Evolutionary conservation across 2,797 vertebrate genomes (phyloP).

Genomic region (Epinephelus awoara): DNA sequence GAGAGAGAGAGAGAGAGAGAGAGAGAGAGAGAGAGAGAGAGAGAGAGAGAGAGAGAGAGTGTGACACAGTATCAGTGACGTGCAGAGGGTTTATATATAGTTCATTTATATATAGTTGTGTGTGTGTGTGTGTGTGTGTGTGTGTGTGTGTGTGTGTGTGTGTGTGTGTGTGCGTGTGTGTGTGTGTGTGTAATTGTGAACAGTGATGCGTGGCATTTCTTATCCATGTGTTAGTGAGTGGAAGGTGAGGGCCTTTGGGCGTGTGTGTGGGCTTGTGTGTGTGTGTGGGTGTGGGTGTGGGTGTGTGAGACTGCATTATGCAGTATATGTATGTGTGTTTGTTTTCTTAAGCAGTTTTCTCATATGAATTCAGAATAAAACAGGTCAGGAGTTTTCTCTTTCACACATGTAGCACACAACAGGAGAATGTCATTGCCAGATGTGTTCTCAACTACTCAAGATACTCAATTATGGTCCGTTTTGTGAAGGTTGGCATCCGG

Average conservation of each 20-base stretch:
- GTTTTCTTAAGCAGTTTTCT: not conserved
- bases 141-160: not conserved
- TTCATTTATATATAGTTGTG: not conserved
- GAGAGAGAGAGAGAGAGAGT: not conserved
- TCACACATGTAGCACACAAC: no score
- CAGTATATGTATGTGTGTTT: not conserved
- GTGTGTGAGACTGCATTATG: not conserved
- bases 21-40: no score
- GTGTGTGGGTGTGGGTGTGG: not conserved
- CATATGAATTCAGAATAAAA: no score
- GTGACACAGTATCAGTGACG: conserved; percentile 1
- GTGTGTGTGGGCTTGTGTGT: no score
- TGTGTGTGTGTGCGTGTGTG: not conserved
- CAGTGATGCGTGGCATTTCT: not conserved
- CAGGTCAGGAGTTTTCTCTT: no score
- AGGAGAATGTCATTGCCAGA: no score
- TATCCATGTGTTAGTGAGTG: not conserved
- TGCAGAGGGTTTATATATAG: not conserved
- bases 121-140: not conserved
- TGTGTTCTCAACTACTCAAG: no score
- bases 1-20: no score
- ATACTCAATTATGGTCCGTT: no score
- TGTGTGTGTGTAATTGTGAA: not conserved
- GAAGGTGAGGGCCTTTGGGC: not conserved
- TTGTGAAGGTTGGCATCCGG: no score